These are phyloP conservation scores for Rhodophaea formosa DNA, from an alignment of 2,888 invertebrate species.

Conservation along the genomic window DNA sequence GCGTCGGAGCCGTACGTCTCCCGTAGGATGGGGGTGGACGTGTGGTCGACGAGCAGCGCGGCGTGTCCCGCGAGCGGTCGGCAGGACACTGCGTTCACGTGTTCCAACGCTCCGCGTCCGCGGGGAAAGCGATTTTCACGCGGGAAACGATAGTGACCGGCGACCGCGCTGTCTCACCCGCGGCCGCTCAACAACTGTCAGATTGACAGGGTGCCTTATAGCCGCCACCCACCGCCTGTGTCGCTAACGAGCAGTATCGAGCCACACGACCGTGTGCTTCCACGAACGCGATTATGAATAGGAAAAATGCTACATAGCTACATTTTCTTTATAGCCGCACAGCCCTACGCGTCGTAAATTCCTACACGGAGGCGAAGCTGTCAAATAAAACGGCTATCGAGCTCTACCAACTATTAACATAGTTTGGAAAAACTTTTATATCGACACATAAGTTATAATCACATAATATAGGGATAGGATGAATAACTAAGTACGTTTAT, in stretches of 20 bases:
- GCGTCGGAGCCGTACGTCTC: constrained; percentile 58
- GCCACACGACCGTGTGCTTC: constrained; percentile 7
- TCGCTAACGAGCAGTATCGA: constrained; percentile 18
- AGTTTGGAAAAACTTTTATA: background rate
- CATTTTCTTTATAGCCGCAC: constrained; percentile 14
- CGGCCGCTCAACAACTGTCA: constrained; percentile 68
- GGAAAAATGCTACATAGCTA: constrained; percentile 11
- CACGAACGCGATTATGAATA: constrained; percentile 14
- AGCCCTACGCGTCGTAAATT: constrained; percentile 4
- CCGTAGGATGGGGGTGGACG: constrained; percentile 49
- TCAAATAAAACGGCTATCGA: background rate
- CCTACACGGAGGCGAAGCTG: constrained; percentile 7
- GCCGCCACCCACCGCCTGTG: constrained; percentile 22
- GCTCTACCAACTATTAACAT: background rate
- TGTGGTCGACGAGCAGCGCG: constrained; percentile 53
- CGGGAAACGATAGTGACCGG: constrained; percentile 76
- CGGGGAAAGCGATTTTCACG: constrained; percentile 79
- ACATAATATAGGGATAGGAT: background rate
- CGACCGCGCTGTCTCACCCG: constrained; percentile 72
- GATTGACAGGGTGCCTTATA: constrained; percentile 35
- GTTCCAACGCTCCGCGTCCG: constrained; percentile 59
- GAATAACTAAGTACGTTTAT: too few species aligned
- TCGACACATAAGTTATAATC: background rate
- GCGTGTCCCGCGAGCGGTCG: constrained; percentile 78
- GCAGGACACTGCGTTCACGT: constrained; percentile 79